These are phyloP conservation scores for Caenorhabditis sulstoni DNA, from an alignment of 2,888 invertebrate genomes.

Conservation along the genomic window DNA sequence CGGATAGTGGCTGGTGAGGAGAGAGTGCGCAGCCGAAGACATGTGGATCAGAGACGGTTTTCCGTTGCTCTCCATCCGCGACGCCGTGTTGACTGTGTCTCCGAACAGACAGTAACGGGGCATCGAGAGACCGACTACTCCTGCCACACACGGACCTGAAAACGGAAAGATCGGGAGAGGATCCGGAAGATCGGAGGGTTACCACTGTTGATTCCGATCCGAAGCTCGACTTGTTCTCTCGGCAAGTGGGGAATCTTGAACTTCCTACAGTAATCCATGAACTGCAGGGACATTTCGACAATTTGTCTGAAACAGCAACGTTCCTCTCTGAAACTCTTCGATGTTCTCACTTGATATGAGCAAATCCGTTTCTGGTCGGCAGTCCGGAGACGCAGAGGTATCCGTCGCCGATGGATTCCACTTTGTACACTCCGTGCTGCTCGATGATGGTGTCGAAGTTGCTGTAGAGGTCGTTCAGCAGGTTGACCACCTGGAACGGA, in stretches of 20 bases:
- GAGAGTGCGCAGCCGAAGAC: constrained; percentile 67
- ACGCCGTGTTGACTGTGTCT: constrained; percentile 77
- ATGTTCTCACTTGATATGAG: constrained; percentile 56
- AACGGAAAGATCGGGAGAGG: neutral
- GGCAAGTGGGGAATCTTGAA: constrained; percentile 75
- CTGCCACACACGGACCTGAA: constrained; percentile 71
- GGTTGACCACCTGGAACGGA: constrained; percentile 76
- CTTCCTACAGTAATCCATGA: constrained; percentile 64
- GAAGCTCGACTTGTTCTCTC: constrained; percentile 71
- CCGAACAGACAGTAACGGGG: constrained; percentile 78
- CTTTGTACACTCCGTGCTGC: constrained; percentile 76
- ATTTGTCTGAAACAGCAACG: constrained; percentile 61
- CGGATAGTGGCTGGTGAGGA: constrained; percentile 67
- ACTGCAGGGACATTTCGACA: constrained; percentile 71
- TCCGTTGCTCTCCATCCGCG: constrained; percentile 76
- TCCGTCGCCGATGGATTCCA: constrained; percentile 78
- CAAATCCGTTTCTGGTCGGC: constrained; percentile 73
- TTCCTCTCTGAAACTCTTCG: no score
- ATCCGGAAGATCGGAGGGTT: neutral
- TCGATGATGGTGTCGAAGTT: constrained; percentile 76
- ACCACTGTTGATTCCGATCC: constrained; percentile 77
- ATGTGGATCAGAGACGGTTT: constrained; percentile 74
- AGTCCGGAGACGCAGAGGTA: constrained; percentile 77
- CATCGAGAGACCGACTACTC: constrained; percentile 76
- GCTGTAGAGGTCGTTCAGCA: constrained; percentile 75